Base-by-base conservation (phyloP, 2,888 invertebrate genomes). In the Luperina nickerlii region DNA sequence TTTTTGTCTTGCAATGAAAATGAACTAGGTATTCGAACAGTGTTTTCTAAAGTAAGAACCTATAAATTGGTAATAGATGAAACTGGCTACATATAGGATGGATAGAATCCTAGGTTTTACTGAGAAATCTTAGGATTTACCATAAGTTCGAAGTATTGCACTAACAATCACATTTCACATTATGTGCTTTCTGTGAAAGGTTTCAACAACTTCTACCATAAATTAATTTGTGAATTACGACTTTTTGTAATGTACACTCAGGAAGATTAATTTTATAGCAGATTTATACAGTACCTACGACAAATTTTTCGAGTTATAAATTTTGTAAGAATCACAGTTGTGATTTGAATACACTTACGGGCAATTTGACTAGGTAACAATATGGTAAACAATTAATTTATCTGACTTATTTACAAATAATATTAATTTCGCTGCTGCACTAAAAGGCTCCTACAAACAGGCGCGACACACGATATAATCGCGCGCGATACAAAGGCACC, bases 1-100 rank as follows among this genome's bases (percentile, higher is more conserved):
- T 45, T 65, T 76, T 45, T 45, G 51, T 60, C 6, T 60, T 57
- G 18, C 27, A 67, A 51, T 20, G 48, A 60, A 38, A 24, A 78
- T 62, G 8, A 3, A 42, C 18, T 18, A 32, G 32, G 32, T 32
- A 51, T 78, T 60, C 18, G 27, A 67, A 38, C 24, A 15, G n/a
- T 45, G 13, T 42, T 54, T 18, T 32, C n/a, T 60, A 60, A 5
- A n/a, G 2, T 54, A 54, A 24, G 24, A 57, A 57, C 24, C 8
- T 54, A 20, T 54, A 20, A 51, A 18, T 54, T 51, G 51, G 7
- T 20, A 51, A 24, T 3, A 0, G 24, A 9, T 24, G 57, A 24
- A 57, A 24, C 24, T 57, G 9, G 9, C 2, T 48, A 48, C 48
- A 5, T 57, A 9, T 1, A 7, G 8, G 20, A 20, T 54, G 20